A percentile compares a stretch with the other conserved stretches of the same genome.
Conservation (phyloP, 2,888 invertebrate species). For the Lasioglossum marginatum region DNA sequence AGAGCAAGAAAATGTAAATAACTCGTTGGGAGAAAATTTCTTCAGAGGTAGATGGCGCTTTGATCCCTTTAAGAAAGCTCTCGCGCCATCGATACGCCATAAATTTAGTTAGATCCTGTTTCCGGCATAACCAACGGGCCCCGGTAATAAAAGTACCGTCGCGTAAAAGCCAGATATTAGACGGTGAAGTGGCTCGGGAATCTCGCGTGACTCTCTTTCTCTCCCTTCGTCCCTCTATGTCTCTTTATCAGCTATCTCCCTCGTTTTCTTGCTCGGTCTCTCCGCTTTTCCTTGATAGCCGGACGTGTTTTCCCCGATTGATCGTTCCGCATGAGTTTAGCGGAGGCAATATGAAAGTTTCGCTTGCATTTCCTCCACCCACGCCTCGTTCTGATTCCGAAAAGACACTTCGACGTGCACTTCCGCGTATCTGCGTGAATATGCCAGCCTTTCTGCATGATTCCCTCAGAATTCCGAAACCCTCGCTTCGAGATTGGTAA, state of each 20-base stretch:
- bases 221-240: too few species aligned
- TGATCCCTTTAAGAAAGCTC: slow-evolving; percentile 44
- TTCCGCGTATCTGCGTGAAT: background rate
- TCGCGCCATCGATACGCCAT: slow-evolving; percentile 55
- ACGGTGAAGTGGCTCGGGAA: slow-evolving; percentile 48
- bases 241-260: background rate
- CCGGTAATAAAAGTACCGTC: slow-evolving; percentile 60
- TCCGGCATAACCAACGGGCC: slow-evolving; percentile 8
- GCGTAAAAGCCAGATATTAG: slow-evolving; percentile 64
- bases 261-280: background rate
- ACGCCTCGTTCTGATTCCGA: background rate
- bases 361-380: background rate
- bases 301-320: slow-evolving; percentile 54
- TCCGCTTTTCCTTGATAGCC: slow-evolving; percentile 62
- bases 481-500: background rate
- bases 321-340: slow-evolving; percentile 63
- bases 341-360: slow-evolving; percentile 63
- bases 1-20: slow-evolving; percentile 37
- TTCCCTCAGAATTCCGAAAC: background rate
- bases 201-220: slow-evolving; percentile 45
- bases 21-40: slow-evolving; percentile 53
- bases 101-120: slow-evolving; percentile 62
- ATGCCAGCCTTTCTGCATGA: background rate
- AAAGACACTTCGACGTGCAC: slow-evolving; percentile 17
- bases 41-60: slow-evolving; percentile 26